Conservation (phyloP, 2,797 vertebrate species). For the Gallinago solitaria region DNA sequence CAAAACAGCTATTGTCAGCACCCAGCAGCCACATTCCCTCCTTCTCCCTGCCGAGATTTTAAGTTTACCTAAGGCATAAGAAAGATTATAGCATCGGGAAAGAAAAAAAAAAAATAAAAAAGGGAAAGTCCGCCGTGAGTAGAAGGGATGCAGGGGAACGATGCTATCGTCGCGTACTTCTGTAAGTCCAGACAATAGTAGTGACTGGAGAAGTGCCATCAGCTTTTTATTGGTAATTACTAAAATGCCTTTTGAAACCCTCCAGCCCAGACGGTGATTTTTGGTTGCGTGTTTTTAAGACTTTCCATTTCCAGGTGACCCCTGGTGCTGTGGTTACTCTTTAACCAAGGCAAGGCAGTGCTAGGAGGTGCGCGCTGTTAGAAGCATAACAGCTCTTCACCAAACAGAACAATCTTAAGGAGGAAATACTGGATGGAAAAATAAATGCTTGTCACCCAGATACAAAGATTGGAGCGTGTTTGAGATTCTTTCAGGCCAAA, state of each 20-base stretch:
- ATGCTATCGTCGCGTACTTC: accelerated
- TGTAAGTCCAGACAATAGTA: background rate
- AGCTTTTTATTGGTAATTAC: constrained; percentile 6
- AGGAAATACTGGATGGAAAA: constrained; percentile 68
- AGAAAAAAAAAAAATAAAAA: background rate
- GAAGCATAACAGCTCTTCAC: constrained; percentile 56
- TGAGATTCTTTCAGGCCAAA: constrained; percentile 64
- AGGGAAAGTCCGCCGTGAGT: background rate
- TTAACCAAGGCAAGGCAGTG: constrained; percentile 18
- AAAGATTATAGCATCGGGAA: background rate
- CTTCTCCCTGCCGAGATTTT: constrained; percentile 74
- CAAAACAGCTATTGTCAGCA: constrained; percentile 90
- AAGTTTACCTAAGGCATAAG: constrained; percentile 77
- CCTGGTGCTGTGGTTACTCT: constrained; percentile 41
- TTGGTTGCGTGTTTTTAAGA: background rate
- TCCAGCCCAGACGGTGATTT: background rate
- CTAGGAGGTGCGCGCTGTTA: constrained; percentile 24
- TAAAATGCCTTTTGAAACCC: background rate
- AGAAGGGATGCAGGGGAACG: accelerated
- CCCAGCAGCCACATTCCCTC: constrained; percentile 70
- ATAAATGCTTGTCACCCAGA: constrained; percentile 55
- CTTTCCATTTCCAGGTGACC: constrained; percentile 65
- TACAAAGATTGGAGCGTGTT: constrained; percentile 62
- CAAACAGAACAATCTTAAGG: constrained; percentile 66
- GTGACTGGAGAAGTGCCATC: background rate